Evolutionary conservation across 1,140 invertebrate species (phyloP).

Genomic region (Metopolophium dirhodum): DNA sequence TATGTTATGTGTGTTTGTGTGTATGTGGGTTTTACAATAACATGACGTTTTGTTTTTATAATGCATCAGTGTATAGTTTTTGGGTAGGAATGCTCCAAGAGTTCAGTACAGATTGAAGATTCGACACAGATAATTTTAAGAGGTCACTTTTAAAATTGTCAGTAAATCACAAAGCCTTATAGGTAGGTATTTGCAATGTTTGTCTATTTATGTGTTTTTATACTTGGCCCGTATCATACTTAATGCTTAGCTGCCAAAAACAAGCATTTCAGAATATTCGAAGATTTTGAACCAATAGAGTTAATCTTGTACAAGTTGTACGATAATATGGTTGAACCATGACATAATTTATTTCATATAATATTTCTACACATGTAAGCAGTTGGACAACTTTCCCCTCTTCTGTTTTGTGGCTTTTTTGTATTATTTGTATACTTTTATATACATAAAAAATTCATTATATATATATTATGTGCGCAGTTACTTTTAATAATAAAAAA

Average conservation of each 20-base stretch:
- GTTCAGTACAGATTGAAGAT: background rate
- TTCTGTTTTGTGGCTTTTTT: background rate
- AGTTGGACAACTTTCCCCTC: background rate
- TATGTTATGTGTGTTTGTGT: no score
- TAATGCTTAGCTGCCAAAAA: background rate
- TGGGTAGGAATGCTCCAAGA: background rate
- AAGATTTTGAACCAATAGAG: background rate
- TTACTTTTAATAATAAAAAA: no score
- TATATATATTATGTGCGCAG: no score
- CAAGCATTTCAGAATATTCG: background rate
- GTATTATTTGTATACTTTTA: background rate
- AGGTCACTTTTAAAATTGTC: background rate
- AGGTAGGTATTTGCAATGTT: background rate
- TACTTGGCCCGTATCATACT: background rate
- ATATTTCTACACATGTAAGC: background rate
- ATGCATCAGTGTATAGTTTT: background rate
- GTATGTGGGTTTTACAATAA: background rate
- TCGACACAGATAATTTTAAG: background rate
- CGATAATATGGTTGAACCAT: background rate
- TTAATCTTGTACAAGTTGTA: background rate
- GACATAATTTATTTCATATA: background rate
- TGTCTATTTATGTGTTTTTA: background rate
- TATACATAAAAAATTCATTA: no score
- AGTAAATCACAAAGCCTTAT: background rate
- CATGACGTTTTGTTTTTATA: background rate